A percentile compares a stretch with the other conserved stretches of the same genome.
phyloP scores from a whole-genome alignment of 1,140 invertebrate species.

The Euwallacea fornicatus region DNA sequence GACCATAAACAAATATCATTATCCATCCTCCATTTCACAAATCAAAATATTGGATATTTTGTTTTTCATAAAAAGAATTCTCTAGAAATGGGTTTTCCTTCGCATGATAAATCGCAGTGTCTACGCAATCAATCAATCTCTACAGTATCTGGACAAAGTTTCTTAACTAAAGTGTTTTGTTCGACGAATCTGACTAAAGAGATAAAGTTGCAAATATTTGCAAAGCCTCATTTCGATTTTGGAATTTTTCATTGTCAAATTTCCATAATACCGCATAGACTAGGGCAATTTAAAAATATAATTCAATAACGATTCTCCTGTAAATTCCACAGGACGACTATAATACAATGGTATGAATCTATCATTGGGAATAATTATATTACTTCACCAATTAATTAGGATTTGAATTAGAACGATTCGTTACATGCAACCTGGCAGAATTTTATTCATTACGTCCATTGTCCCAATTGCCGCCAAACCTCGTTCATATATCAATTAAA shows the following conservation, averaged over 20 bases:
- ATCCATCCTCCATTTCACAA: too few species aligned
- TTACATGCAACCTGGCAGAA: constrained; percentile 6
- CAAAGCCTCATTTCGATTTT: constrained; percentile 5
- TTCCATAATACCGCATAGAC: too few species aligned
- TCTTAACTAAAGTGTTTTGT: constrained; percentile 32
- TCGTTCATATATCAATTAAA: constrained; percentile 15
- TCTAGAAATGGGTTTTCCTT: not conserved
- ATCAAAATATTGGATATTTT: too few species aligned
- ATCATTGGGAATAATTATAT: not conserved
- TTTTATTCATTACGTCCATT: constrained; percentile 1
- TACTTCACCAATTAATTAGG: not conserved
- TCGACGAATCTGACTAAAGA: constrained; percentile 26
- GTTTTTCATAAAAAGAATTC: not conserved
- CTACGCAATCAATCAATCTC: constrained; percentile 28
- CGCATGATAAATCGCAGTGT: constrained; percentile 19
- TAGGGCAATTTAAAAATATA: too few species aligned
- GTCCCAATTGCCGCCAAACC: constrained; percentile 1
- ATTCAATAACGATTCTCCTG: too few species aligned
- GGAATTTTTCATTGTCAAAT: constrained; percentile 7
- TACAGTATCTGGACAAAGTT: constrained; percentile 21
- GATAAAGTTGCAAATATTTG: constrained; percentile 27
- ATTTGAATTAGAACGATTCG: constrained; percentile 7
- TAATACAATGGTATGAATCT: too few species aligned
- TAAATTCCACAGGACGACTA: too few species aligned
- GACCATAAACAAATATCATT: too few species aligned